Percentiles rank a stretch among this genome's conserved stretches.
Conservation (phyloP, 2,888 invertebrate genomes). For the Ophioninae sp. region DNA sequence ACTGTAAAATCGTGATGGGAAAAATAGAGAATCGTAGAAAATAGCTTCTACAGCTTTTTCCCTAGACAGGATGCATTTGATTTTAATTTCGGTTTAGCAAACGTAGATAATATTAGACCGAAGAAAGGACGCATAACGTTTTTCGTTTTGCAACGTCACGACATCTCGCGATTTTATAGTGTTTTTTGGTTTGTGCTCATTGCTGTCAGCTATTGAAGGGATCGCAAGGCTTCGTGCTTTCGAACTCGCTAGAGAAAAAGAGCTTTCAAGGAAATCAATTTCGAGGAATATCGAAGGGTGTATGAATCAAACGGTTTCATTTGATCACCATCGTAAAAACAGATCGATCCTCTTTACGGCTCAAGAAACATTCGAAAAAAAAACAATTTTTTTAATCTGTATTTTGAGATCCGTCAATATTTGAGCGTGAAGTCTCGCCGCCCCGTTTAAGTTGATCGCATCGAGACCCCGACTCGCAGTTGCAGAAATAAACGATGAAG, state of each 20-base stretch:
- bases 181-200: not conserved
- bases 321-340: no score
- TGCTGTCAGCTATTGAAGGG: not conserved
- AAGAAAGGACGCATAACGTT: no score
- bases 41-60: not conserved
- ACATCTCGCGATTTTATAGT: not conserved
- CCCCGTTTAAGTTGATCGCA: not conserved
- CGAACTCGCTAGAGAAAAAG: not conserved
- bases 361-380: not conserved
- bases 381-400: not conserved
- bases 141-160: not conserved
- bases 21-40: not conserved
- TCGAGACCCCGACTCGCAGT: not conserved
- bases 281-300: no score
- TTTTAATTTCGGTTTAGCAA: not conserved
- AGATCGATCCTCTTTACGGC: no score
- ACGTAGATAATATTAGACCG: not conserved
- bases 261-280: not conserved
- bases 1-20: not conserved
- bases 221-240: not conserved
- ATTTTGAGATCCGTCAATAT: not conserved
- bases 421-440: not conserved
- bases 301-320: no score
- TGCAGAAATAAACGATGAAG: not conserved
- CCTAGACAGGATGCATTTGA: not conserved